A percentile compares a stretch with the other conserved stretches of the same genome.
phyloP scores from a whole-genome alignment of 2,797 vertebrate species.

The Propithecus perrieri region DNA sequence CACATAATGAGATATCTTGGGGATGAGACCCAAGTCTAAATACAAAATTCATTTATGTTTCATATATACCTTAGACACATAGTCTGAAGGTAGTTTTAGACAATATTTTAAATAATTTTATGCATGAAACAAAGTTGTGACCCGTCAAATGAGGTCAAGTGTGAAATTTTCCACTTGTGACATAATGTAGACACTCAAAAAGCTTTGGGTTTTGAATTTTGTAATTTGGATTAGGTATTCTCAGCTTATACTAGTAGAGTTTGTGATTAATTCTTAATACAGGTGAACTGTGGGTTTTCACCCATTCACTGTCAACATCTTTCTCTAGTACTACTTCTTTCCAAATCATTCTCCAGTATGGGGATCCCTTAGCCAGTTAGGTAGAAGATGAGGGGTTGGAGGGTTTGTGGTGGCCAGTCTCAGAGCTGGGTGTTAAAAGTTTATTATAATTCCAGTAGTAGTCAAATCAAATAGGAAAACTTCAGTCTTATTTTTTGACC shows the following conservation, averaged over 20 bases:
- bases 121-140: not conserved
- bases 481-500: not conserved
- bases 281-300: not conserved
- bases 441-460: slow-evolving; percentile 9
- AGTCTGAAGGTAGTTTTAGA: not conserved
- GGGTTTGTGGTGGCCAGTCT: not conserved
- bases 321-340: not conserved
- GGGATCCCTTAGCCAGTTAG: not conserved
- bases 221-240: not conserved
- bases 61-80: not conserved
- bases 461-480: not conserved
- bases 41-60: not conserved
- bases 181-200: not conserved
- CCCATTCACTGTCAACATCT: not conserved
- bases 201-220: not conserved
- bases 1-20: not conserved
- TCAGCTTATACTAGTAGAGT: not conserved
- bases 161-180: not conserved
- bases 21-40: not conserved
- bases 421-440: not conserved
- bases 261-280: slow-evolving; percentile 35
- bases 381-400: not conserved
- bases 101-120: not conserved
- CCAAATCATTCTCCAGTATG: not conserved
- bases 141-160: not conserved